These are phyloP conservation scores for Sturmia bella DNA, from an alignment of 2,888 invertebrate genomes.

Conservation along the genomic window DNA sequence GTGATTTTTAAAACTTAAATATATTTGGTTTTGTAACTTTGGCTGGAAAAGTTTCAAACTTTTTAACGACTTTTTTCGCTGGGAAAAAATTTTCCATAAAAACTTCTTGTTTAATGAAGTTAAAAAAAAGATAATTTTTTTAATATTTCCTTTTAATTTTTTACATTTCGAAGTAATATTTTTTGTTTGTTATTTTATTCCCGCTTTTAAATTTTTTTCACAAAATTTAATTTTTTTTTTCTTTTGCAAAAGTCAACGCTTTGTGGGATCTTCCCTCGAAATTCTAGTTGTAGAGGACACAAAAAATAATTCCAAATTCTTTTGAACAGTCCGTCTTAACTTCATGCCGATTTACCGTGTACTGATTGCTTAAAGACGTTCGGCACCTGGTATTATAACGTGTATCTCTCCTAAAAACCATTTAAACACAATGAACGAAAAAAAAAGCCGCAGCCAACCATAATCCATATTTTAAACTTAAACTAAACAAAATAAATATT, in stretches of 20 bases:
- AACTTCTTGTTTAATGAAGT: constrained; percentile 2
- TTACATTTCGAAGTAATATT: constrained; percentile 8
- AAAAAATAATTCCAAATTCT: constrained; percentile 20
- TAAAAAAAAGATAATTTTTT: constrained; percentile 5
- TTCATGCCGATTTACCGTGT: constrained; percentile 80
- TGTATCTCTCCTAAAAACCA: constrained; percentile 65
- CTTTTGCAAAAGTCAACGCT: constrained; percentile 47
- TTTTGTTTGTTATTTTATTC: constrained; percentile 36
- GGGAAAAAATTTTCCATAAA: neutral
- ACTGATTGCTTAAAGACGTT: constrained; percentile 80
- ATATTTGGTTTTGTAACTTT: constrained; percentile 42
- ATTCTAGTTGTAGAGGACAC: constrained; percentile 32
- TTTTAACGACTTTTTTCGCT: constrained; percentile 16
- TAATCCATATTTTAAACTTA: constrained; percentile 66
- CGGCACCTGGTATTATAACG: constrained; percentile 80
- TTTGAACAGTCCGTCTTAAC: constrained; percentile 75
- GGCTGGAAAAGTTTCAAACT: constrained; percentile 2
- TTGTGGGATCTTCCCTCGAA: constrained; percentile 21
- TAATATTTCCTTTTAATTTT: neutral
- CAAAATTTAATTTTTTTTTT: constrained; percentile 12
- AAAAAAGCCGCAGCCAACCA: constrained; percentile 59
- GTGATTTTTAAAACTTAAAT: constrained; percentile 7
- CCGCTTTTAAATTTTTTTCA: constrained; percentile 15
- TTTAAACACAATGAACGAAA: constrained; percentile 47
- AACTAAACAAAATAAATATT: constrained; percentile 47